Evolutionary conservation across 2,888 invertebrate species (phyloP), one percentile per base, ranked within the genome.

Genomic region (Sphecodes monilicornis): DNA sequence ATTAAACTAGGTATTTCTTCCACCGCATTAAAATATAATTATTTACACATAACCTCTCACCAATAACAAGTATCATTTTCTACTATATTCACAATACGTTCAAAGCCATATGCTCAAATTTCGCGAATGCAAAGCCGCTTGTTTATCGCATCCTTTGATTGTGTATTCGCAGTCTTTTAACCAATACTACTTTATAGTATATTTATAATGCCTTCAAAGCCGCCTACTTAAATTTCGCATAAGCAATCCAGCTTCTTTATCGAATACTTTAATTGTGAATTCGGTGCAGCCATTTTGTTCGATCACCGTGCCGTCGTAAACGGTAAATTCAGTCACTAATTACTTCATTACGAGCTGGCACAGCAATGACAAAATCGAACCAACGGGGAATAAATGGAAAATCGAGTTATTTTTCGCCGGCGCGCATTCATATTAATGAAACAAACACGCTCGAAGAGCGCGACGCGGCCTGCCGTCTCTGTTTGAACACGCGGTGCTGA

Each of bases 361-460:
- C n/a, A 3, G 66, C 36, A 10, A 66, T 4, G 16, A 22, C 18
- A 36, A 66, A 66, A 66, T 36, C 36, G 3, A 36, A 22, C 8
- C 36, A 10, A 11, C 60, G 60, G 66, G 22, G 36, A 36, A 22
- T 66, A 66, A 66, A 66, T 66, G 66, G n/a, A 64, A 41, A 64
- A 41, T 43, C 41, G n/a, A 41, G 26, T 41, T 43, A 76, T 64
- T 79, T 86, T 86, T 75, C 72, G 68, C 54, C 0, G n/a, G 10
- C 1, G 32, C 50, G 50, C 75, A 80, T 82, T 57, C 74, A 71
- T 86, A 77, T 81, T 86, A 88, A 86, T 81, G 78, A 74, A 77
- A 79, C 71, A 88, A 80, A 85, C 69, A 78, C 39, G 69, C 18
- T 39, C 22, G 29, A 29, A 60, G 68, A 41, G 54, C 85, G 41